Percentiles rank a stretch among this genome's conserved stretches.
Conservation (phyloP, 2,888 invertebrate genomes). For the Nemotelus pantherinus region DNA sequence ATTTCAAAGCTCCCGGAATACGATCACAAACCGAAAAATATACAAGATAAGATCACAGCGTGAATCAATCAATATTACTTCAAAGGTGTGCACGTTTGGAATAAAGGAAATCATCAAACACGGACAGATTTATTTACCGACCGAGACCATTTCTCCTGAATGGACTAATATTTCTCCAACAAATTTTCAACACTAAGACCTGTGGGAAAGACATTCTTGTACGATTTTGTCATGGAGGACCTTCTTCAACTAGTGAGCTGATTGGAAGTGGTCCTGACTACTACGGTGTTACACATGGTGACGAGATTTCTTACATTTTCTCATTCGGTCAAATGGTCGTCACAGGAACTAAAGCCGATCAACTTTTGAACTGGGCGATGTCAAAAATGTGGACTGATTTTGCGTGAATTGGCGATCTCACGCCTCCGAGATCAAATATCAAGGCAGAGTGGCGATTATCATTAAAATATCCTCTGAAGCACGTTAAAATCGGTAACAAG, state of each 20-base stretch:
- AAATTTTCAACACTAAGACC: background rate
- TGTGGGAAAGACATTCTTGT: slow-evolving; percentile 11
- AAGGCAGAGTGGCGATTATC: background rate
- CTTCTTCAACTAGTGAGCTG: background rate
- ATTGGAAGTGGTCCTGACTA: slow-evolving; percentile 24
- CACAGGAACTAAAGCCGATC: background rate
- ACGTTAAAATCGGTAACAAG: slow-evolving; percentile 15
- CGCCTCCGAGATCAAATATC: background rate
- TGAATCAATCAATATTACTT: slow-evolving; percentile 26
- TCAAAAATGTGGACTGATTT: slow-evolving; percentile 30
- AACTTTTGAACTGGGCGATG: slow-evolving; percentile 19
- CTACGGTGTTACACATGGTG: slow-evolving; percentile 23
- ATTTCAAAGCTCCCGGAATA: slow-evolving; percentile 15
- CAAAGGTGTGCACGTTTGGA: slow-evolving; percentile 10
- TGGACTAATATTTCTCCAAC: slow-evolving; percentile 7
- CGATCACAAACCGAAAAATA: slow-evolving; percentile 18
- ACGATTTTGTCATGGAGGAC: slow-evolving; percentile 21
- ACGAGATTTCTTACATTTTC: slow-evolving; percentile 16
- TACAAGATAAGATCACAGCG: slow-evolving; percentile 1
- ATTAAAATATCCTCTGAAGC: background rate
- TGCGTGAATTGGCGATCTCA: slow-evolving; percentile 12
- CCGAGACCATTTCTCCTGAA: background rate
- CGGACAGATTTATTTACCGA: slow-evolving; percentile 23
- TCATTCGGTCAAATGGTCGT: background rate
- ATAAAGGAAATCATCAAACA: slow-evolving; percentile 19